Evolutionary conservation across 2,888 invertebrate species (phyloP), one percentile per base, ranked within the genome.

Genomic region (Protula sp.): DNA sequence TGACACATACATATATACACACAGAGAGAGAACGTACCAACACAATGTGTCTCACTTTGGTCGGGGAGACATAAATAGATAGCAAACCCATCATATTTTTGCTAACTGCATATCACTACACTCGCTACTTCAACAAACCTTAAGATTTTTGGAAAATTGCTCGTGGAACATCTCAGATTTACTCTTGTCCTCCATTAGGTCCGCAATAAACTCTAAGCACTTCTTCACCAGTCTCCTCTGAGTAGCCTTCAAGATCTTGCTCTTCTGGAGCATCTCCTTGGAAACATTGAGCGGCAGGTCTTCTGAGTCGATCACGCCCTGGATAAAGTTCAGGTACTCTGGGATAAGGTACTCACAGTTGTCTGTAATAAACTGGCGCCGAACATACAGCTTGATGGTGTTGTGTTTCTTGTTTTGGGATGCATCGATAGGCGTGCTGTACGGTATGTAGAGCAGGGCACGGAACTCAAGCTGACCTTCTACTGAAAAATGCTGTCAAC

Each of bases 291-390:
- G 84, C 0, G 99, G 98, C 73, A 99, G 84, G 85, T 99, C 98
- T 83, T 99, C 98, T 58, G 92, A 93, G 84, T 99, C 98, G 2
- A 99, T 98, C n/a, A 99, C 97, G 80, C 98, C 99, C 60, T 63
- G 64, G 64, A 68, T 56, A 59, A 68, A 68, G 58, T 64, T 97
- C 68, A 99, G 85, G 83, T 98, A 99, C 81, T 98, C 97, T 0
- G 98, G 98, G 78, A 99, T 98, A n/a, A 99, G 85, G 76, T 99
- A 98, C 78, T 98, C 97, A 76, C 98, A 98, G 85, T 98, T 98
- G 84, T 99, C 98, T 97, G 98, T 98, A 82, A 99, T 99, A 86
- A 99, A 99, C 0, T 99, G 98, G 66, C 98, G 86, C 57, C 98
- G 87, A 0, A 99, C 98, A 72, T 99, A 98, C 77, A 98, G 81